Base-by-base conservation (phyloP, 2,113 vertebrate genomes). In the Scatophagus argus region DNA sequence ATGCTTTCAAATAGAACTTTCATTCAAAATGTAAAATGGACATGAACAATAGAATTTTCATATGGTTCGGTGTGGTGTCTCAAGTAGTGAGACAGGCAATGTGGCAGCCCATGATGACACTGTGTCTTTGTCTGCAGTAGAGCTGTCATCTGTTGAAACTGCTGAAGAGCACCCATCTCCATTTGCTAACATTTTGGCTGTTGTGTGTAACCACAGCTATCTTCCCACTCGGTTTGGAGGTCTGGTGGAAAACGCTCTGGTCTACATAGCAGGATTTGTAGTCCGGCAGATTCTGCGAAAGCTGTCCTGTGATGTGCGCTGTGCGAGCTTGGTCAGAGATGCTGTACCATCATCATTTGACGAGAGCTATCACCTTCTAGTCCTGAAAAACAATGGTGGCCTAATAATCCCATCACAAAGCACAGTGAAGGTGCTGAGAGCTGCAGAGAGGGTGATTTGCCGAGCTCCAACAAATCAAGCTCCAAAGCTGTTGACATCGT, bases 201-300 rank as follows among this genome's bases (percentile, higher is more conserved):
- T 52, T 13, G 12, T 52, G 49, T 25, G 25, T 54, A 13, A 54
- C 51, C 25, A n/a, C n/a, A 54, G 49, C 2, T 52, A 52, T 14
- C 49, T 52, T 6, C 23, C 47, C n/a, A 23, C 47, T 11, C 10
- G 47, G 1, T 43, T 69, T 43, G 36, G 11, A n/a, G 25, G 23
- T n/a, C 34, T 43, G 9, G 51, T 69, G 51, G 66, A 69, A 13
- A 69, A 69, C 16, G 38, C 51, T 32, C 25, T 56, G 25, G 66
- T 69, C 10, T 56, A 43, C 52, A 56, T 44, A 1, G 66, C 66
- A 56, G 51, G 51, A 16, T 69, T 56, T 32, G 66, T 44, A 3
- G 65, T 54, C 3, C 16, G 16, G 27, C 25, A 58, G 19, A 11
- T 71, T 46, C 54, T 58, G 1, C 0, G 13, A 17, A 71, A 8